phyloP scores from a whole-genome alignment of 2,888 invertebrate species.

The Eupithecia tripunctaria region DNA sequence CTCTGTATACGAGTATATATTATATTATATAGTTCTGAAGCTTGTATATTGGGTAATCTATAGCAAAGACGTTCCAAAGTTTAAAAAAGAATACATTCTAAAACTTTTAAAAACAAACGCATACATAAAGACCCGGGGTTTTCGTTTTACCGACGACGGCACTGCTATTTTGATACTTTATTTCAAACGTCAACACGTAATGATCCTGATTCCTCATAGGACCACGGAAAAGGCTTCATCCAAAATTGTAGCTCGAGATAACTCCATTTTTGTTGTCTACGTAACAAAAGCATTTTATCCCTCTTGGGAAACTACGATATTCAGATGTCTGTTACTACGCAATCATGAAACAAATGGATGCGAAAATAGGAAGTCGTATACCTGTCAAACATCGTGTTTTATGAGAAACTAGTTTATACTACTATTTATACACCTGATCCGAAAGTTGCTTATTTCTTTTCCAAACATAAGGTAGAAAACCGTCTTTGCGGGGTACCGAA shows the following conservation, averaged over 20 bases:
- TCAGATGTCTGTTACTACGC: background rate
- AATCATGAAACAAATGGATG: slow-evolving; percentile 4
- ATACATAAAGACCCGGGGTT: background rate
- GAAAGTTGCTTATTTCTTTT: too few species aligned
- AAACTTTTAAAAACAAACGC: background rate
- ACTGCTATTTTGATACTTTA: background rate
- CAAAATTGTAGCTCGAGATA: background rate
- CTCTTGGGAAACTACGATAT: background rate
- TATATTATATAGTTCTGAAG: background rate
- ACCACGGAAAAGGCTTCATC: background rate
- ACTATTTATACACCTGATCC: too few species aligned
- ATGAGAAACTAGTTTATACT: too few species aligned
- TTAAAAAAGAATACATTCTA: background rate
- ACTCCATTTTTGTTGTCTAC: slow-evolving; percentile 5
- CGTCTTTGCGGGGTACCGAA: too few species aligned
- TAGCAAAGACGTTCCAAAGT: background rate
- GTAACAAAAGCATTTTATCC: background rate
- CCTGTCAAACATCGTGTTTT: background rate
- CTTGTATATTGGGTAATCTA: background rate
- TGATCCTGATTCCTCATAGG: slow-evolving; percentile 5
- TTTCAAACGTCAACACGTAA: slow-evolving; percentile 9
- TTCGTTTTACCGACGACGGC: background rate
- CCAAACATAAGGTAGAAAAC: too few species aligned
- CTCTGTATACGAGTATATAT: too few species aligned
- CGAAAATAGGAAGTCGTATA: background rate